phyloP scores from a whole-genome alignment of 2,888 invertebrate species.

The Eudasyphora cyanicolor region DNA sequence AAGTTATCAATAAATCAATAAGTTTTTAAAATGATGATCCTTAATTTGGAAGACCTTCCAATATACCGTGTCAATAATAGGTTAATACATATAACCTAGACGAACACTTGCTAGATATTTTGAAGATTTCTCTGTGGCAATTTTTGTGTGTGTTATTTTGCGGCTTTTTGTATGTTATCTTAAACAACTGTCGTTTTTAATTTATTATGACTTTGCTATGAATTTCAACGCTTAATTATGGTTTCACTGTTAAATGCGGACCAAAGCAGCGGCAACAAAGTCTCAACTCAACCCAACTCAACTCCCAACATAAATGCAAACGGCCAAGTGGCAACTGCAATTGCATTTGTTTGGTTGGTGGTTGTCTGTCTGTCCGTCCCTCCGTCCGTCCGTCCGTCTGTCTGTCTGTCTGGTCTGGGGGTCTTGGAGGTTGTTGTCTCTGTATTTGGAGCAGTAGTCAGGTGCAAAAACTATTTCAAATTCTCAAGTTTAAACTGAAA shows the following conservation, averaged over 20 bases:
- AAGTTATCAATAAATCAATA: no score
- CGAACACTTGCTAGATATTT: not conserved
- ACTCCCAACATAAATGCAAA: constrained; percentile 13
- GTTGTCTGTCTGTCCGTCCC: not conserved
- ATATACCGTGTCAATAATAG: no score
- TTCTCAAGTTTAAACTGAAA: constrained; percentile 34
- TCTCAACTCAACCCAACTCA: no score
- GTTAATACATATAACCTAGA: not conserved
- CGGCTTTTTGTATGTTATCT: constrained; percentile 45
- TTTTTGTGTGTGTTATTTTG: not conserved
- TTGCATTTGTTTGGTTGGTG: constrained; percentile 1
- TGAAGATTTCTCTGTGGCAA: not conserved
- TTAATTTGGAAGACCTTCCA: no score
- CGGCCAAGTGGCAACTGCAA: constrained; percentile 12
- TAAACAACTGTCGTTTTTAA: constrained; percentile 62
- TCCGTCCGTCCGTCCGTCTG: not conserved
- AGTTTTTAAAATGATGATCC: no score
- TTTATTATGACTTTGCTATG: constrained; percentile 58
- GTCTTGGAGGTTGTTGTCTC: not conserved
- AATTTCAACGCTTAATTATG: constrained; percentile 65
- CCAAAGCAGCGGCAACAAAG: not conserved
- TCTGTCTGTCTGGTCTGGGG: constrained; percentile 21
- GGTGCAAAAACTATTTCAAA: constrained; percentile 54
- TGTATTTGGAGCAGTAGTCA: constrained; percentile 50
- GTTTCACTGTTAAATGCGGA: constrained; percentile 40